phyloP scores from a whole-genome alignment of 2,113 vertebrate genomes.

The Pungitius pungitius region DNA sequence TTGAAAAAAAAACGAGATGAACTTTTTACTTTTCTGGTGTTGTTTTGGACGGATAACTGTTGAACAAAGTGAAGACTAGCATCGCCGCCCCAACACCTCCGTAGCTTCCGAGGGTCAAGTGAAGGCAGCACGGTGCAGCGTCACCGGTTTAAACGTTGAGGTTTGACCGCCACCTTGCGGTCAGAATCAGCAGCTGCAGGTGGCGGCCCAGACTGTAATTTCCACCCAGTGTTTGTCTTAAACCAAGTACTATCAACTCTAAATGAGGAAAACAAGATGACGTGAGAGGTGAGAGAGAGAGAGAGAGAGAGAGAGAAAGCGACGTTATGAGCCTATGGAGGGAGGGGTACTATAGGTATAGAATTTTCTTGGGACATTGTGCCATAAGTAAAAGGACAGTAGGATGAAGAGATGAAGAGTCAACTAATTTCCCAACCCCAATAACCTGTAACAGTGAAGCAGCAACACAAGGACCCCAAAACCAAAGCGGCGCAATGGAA shows the following conservation, averaged over 20 bases:
- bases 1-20: neutral
- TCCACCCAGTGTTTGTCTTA: neutral
- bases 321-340: neutral
- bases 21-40: neutral
- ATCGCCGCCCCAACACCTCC: too few species aligned
- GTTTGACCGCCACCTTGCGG: constrained; percentile 48
- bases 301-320: neutral
- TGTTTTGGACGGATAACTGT: too few species aligned
- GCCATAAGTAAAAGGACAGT: neutral
- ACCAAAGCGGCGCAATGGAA: neutral
- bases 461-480: neutral
- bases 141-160: constrained; percentile 19
- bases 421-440: neutral
- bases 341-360: neutral
- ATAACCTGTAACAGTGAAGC: neutral
- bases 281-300: neutral
- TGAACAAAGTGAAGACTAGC: neutral
- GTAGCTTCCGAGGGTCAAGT: neutral
- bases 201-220: accelerated
- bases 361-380: neutral
- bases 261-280: neutral
- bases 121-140: constrained; percentile 43
- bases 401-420: too few species aligned
- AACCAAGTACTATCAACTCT: neutral
- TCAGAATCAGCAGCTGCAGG: neutral